A percentile compares a stretch with the other conserved stretches of the same genome.
Evolutionary conservation across 2,888 invertebrate genomes (phyloP).

Genomic region (Phengaris arion): DNA sequence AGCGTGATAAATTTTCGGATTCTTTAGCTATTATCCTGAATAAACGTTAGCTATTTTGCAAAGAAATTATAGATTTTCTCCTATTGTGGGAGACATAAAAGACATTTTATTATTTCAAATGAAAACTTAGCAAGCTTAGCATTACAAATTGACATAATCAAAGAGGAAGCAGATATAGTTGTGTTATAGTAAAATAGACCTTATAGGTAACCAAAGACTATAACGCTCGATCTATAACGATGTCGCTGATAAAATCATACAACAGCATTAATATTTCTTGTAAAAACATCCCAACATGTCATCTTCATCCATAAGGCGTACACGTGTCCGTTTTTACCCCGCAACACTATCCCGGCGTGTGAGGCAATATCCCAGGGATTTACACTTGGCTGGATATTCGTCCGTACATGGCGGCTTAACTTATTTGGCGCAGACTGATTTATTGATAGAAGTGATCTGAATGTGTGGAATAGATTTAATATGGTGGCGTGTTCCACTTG

Average conservation of each 20-base stretch:
- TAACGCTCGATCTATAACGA: no score
- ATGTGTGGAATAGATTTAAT: conserved; percentile 67
- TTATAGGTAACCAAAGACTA: no score
- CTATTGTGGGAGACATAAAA: no score
- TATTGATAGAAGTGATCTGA: conserved; percentile 68
- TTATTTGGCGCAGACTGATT: conserved; percentile 64
- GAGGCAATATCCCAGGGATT: conserved; percentile 20
- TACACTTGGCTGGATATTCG: conserved; percentile 31
- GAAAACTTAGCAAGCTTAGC: no score
- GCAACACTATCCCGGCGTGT: conserved; percentile 9
- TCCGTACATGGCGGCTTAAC: conserved; percentile 49
- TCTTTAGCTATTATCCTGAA: no score
- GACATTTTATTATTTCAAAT: no score
- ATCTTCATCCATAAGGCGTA: neutral
- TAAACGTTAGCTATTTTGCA: no score
- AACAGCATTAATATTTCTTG: neutral
- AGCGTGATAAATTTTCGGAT: no score
- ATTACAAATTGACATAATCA: no score
- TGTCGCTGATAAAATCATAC: neutral
- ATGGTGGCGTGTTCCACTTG: conserved; percentile 48
- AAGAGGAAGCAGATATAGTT: no score
- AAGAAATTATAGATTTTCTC: no score
- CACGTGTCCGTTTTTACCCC: neutral
- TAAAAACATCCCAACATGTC: neutral
- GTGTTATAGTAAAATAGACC: no score